Evolutionary conservation across 2,113 vertebrate genomes (phyloP).

Genomic region (Pterophyllum scalare): DNA sequence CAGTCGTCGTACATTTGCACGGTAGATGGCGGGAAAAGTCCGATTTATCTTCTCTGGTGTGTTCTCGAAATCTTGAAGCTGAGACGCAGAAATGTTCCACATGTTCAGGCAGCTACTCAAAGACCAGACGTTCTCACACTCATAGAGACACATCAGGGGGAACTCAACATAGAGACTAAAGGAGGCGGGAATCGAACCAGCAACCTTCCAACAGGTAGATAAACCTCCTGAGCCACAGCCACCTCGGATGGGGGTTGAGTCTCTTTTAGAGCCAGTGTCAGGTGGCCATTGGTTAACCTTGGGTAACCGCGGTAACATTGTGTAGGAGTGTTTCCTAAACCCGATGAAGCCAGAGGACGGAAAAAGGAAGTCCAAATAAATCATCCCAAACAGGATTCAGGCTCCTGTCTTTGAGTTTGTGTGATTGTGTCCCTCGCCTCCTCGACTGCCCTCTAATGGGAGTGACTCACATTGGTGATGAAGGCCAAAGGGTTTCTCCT

Average conservation of each 20-base stretch:
- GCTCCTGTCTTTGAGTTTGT: too few relatives aligned
- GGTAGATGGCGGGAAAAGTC: background rate
- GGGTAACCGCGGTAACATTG: background rate
- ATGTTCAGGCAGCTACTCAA: background rate
- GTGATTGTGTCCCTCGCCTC: too few relatives aligned
- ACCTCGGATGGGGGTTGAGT: rapidly evolving
- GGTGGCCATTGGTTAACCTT: background rate
- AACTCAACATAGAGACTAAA: background rate
- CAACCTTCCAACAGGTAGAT: background rate
- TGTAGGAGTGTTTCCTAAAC: background rate
- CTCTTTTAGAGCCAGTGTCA: background rate
- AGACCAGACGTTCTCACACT: background rate
- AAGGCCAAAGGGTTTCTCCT: background rate
- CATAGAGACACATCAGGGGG: rapidly evolving
- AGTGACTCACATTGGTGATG: too few relatives aligned
- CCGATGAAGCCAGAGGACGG: background rate
- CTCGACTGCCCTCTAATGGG: too few relatives aligned
- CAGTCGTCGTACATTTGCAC: too few relatives aligned
- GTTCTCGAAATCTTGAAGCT: background rate
- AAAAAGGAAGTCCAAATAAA: background rate
- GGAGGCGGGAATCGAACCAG: background rate
- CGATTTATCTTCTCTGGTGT: background rate
- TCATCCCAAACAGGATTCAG: background rate
- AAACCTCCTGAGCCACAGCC: background rate
- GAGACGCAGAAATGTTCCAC: background rate